Conservation (phyloP, 1,140 invertebrate genomes). For the Platorchestia sp. region DNA sequence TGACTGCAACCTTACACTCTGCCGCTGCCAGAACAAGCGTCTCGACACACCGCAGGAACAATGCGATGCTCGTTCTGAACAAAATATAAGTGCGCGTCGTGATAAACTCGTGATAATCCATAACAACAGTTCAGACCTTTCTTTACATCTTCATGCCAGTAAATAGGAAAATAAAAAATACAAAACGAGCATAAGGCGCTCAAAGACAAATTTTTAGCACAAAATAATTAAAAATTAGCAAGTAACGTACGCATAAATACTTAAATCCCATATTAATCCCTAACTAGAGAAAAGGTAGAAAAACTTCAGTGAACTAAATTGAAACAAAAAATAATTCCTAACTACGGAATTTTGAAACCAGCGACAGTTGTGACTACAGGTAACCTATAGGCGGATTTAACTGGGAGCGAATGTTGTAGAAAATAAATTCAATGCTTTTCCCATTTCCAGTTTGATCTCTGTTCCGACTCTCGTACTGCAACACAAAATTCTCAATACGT, state of each 20-base stretch:
- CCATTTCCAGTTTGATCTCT: not conserved
- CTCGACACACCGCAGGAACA: not conserved
- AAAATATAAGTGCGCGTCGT: not conserved
- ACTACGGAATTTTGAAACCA: not conserved
- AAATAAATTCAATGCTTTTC: not conserved
- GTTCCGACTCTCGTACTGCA: not conserved
- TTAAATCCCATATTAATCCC: not conserved
- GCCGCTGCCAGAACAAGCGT: not conserved
- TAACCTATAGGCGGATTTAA: not conserved
- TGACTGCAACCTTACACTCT: conserved; percentile 11
- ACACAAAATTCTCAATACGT: no score
- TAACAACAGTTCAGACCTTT: not conserved
- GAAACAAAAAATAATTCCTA: not conserved
- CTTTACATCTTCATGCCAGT: not conserved
- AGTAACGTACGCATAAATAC: not conserved
- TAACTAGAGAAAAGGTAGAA: not conserved
- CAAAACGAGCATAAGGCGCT: not conserved
- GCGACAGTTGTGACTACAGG: not conserved
- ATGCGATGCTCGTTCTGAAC: not conserved
- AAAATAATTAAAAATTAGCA: not conserved
- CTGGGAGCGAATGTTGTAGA: no score
- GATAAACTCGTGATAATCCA: not conserved
- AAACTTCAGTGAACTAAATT: not conserved
- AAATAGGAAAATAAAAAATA: not conserved
- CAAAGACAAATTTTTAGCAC: not conserved